These are phyloP conservation scores for Phrynocephalus forsythii DNA, from an alignment of 2,797 vertebrate genomes.

Conservation along the genomic window DNA sequence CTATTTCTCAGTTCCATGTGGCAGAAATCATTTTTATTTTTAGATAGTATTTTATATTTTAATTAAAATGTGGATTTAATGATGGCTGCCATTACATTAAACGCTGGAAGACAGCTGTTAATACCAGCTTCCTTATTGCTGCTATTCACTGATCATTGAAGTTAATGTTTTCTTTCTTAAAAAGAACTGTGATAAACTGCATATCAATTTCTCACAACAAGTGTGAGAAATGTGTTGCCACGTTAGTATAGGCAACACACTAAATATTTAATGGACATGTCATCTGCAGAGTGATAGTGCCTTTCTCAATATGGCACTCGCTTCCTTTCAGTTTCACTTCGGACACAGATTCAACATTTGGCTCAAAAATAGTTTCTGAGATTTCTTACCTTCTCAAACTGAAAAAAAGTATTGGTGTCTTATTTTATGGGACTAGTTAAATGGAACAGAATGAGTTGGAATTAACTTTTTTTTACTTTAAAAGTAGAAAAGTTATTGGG, in stretches of 20 bases:
- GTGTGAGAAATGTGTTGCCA: neutral
- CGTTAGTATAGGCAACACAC: slow-evolving; percentile 16
- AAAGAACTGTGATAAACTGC: neutral
- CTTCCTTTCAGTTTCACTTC: slow-evolving; percentile 32
- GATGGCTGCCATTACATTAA: slow-evolving; percentile 23
- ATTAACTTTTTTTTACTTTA: neutral
- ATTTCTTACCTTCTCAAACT: neutral
- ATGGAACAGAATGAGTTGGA: neutral
- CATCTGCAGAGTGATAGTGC: slow-evolving; percentile 21
- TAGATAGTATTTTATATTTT: slow-evolving; percentile 31
- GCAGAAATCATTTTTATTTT: slow-evolving; percentile 5
- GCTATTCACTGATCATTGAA: slow-evolving; percentile 25
- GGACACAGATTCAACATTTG: slow-evolving; percentile 26
- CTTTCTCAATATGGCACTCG: neutral
- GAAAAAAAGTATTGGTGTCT: neutral
- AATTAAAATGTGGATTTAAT: slow-evolving; percentile 33
- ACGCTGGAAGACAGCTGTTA: slow-evolving; percentile 10
- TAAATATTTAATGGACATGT: slow-evolving; percentile 20
- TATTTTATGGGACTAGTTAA: too few species aligned
- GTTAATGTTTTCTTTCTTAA: slow-evolving; percentile 39
- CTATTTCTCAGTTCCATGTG: slow-evolving; percentile 1
- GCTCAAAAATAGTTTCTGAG: neutral
- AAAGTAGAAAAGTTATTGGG: neutral
- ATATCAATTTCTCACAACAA: slow-evolving; percentile 30
- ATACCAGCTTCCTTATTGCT: neutral